Percentiles rank a stretch among this genome's conserved stretches.
Evolutionary conservation across 2,888 invertebrate genomes (phyloP).

Genomic region (Drosophila ustulata): DNA sequence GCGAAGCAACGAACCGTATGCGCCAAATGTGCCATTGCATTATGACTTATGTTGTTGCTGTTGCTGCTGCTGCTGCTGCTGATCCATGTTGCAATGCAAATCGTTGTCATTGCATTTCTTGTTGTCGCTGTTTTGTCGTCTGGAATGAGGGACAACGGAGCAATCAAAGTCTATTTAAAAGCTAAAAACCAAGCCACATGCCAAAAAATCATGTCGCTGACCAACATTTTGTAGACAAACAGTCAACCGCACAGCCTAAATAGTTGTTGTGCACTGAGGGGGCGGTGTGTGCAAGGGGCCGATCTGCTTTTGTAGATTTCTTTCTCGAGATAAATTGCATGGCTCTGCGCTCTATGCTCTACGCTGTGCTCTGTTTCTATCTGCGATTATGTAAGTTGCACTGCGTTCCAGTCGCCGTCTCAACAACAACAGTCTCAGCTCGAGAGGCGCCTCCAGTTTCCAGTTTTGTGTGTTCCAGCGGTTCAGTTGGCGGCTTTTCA

Average conservation of each 20-base stretch:
- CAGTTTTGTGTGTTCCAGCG: slow-evolving; percentile 42
- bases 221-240: slow-evolving; percentile 40
- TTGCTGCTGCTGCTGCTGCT: slow-evolving; percentile 2
- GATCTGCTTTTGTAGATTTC: slow-evolving; percentile 58
- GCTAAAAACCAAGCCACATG: slow-evolving; percentile 79
- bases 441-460: slow-evolving; percentile 25
- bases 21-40: slow-evolving; percentile 70
- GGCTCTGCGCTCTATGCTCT: slow-evolving; percentile 26
- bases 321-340: slow-evolving; percentile 69
- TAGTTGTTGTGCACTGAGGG: slow-evolving; percentile 22
- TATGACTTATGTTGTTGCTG: slow-evolving; percentile 63
- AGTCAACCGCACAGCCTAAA: slow-evolving; percentile 36
- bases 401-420: slow-evolving; percentile 45
- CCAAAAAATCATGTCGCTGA: slow-evolving; percentile 69
- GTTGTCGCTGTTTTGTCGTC: slow-evolving; percentile 17
- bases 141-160: slow-evolving; percentile 55
- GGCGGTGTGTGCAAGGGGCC: background rate
- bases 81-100: slow-evolving; percentile 75
- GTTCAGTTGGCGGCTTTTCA: slow-evolving; percentile 40
- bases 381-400: slow-evolving; percentile 58
- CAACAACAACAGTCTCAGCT: slow-evolving; percentile 19
- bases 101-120: slow-evolving; percentile 53
- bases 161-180: slow-evolving; percentile 76
- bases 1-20: slow-evolving; percentile 8
- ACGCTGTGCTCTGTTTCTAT: slow-evolving; percentile 56